These are phyloP conservation scores for Hermaeophaga mercurialis DNA, from an alignment of 2,888 invertebrate species.

Conservation along the genomic window DNA sequence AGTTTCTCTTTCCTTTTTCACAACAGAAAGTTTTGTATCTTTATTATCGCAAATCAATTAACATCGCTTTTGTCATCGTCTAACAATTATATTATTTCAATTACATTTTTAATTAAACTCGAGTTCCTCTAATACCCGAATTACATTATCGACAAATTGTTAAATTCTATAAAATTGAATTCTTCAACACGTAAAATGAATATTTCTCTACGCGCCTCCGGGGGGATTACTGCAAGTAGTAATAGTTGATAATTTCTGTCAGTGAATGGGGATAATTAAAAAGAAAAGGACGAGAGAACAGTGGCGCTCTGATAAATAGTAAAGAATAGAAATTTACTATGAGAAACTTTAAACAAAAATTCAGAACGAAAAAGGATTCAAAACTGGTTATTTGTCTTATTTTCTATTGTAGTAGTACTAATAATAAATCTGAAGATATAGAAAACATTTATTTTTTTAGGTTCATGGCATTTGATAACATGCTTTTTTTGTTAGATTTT, in stretches of 20 bases:
- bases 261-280: neutral
- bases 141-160: conserved; percentile 27
- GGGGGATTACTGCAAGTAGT: neutral
- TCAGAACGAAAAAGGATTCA: no score
- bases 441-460: no score
- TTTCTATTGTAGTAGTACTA: no score
- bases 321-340: no score
- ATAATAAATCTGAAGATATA: no score
- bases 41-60: conserved; percentile 14
- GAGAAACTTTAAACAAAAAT: no score
- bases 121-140: conserved; percentile 24
- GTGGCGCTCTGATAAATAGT: no score
- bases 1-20: no score
- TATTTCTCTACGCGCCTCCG: conserved; percentile 19
- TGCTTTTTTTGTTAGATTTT: no score
- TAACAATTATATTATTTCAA: conserved; percentile 31
- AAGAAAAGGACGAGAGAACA: neutral
- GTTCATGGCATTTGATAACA: no score
- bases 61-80: neutral
- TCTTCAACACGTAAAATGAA: conserved; percentile 21
- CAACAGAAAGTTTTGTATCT: no score
- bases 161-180: conserved; percentile 27
- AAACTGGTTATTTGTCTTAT: no score
- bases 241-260: neutral
- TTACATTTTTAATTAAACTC: conserved; percentile 32